Conservation (phyloP, 2,888 invertebrate species). For the Ormyrus labotus region DNA sequence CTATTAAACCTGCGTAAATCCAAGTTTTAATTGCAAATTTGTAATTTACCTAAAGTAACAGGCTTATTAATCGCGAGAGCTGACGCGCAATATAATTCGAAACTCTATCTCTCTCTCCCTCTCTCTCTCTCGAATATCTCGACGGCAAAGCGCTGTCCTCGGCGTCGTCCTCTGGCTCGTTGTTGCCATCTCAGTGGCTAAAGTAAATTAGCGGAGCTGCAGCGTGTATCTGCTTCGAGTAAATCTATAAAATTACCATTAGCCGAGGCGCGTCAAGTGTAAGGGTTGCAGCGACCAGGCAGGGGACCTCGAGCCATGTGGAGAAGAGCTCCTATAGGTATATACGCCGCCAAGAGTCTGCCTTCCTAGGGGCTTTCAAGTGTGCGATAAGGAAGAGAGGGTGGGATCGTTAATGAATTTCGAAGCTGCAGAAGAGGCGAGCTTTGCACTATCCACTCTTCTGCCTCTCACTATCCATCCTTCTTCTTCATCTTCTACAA, state of each 20-base stretch:
- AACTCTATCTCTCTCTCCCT: neutral
- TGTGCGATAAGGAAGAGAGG: constrained; percentile 10
- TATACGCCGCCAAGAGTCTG: neutral
- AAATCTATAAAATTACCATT: constrained; percentile 67
- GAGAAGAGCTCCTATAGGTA: neutral
- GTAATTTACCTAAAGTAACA: constrained; percentile 32
- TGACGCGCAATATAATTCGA: constrained; percentile 32
- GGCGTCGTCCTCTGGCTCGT: neutral
- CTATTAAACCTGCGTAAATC: no score
- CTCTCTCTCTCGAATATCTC: no score
- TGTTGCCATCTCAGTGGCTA: constrained; percentile 43
- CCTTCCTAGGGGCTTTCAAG: neutral
- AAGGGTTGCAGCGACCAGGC: constrained; percentile 56
- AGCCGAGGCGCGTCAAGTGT: constrained; percentile 61
- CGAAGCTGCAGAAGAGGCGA: neutral
- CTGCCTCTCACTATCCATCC: neutral
- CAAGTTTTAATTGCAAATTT: constrained; percentile 24
- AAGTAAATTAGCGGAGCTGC: constrained; percentile 41
- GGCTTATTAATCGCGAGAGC: constrained; percentile 44
- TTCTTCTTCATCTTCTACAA: constrained; percentile 1
- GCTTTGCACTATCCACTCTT: neutral
- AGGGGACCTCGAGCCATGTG: constrained; percentile 17
- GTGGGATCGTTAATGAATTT: constrained; percentile 43
- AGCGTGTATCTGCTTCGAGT: constrained; percentile 52
- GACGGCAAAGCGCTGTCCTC: no score